phyloP scores from a whole-genome alignment of 2,113 vertebrate species.

The Micromys minutus region DNA sequence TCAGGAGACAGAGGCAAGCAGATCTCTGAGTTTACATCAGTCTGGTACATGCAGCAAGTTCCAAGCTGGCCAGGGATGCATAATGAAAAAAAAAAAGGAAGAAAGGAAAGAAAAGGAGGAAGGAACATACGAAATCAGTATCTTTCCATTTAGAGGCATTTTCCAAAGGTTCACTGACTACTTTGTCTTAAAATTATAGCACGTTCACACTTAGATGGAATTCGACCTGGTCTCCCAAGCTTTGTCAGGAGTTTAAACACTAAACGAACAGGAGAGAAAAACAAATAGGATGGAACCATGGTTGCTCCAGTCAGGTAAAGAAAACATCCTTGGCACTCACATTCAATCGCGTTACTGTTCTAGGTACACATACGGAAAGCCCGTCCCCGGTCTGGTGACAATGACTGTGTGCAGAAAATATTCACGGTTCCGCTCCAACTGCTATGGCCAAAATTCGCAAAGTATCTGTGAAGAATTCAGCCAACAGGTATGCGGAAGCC shows the following conservation, averaged over 20 bases:
- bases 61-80: neutral
- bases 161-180: neutral
- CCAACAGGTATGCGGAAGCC: slow-evolving; percentile 70
- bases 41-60: neutral
- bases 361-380: slow-evolving; percentile 87
- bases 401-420: slow-evolving; percentile 79
- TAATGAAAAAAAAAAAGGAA: neutral
- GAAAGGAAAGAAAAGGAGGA: fast-evolving
- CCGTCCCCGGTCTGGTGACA: slow-evolving; percentile 78
- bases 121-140: neutral
- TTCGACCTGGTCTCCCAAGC: neutral
- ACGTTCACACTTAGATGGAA: neutral
- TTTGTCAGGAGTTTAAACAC: neutral
- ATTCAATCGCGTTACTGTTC: neutral
- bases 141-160: neutral
- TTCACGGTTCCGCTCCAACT: fast-evolving
- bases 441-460: slow-evolving; percentile 50
- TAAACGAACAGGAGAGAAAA: neutral
- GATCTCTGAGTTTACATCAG: neutral
- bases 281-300: neutral
- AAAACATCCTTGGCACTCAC: neutral
- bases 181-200: neutral
- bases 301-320: neutral
- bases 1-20: neutral
- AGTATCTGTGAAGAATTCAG: slow-evolving; percentile 83